Evolutionary conservation across 2,797 vertebrate species (phyloP).

Genomic region (Notamacropus eugenii): DNA sequence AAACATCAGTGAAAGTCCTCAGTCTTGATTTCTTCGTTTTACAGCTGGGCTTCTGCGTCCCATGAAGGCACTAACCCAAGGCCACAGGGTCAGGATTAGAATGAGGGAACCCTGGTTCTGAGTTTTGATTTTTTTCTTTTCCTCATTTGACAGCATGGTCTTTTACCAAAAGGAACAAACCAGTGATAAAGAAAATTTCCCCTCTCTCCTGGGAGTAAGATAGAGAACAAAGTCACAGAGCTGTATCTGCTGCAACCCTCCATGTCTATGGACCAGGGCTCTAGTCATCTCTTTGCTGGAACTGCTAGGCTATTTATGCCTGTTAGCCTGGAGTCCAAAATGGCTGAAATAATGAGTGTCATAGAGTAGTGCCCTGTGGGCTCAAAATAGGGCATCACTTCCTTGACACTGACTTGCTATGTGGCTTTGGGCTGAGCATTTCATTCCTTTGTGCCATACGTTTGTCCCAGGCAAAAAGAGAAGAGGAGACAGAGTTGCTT

Average conservation of each 20-base stretch:
- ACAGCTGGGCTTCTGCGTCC: neutral
- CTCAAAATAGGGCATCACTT: neutral
- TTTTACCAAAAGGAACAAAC: constrained; percentile 56
- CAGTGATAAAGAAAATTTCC: constrained; percentile 51
- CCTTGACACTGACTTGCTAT: constrained; percentile 9
- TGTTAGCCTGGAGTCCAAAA: neutral
- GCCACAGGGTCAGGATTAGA: constrained; percentile 35
- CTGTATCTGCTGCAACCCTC: neutral
- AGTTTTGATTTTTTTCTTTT: constrained; percentile 50
- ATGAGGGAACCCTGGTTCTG: constrained; percentile 4
- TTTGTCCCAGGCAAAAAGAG: constrained; percentile 14
- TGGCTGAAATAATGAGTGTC: neutral
- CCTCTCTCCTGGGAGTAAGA: constrained; percentile 44
- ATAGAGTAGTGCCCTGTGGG: neutral
- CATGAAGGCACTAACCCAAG: neutral
- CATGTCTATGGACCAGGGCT: constrained; percentile 39
- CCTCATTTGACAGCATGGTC: constrained; percentile 44
- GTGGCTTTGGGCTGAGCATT: constrained; percentile 37
- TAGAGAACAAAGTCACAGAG: constrained; percentile 45
- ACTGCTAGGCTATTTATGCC: neutral
- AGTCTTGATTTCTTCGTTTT: constrained; percentile 6
- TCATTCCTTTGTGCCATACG: constrained; percentile 41
- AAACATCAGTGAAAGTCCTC: neutral
- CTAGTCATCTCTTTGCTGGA: constrained; percentile 13
- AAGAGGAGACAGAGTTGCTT: neutral